Evolutionary conservation across 2,888 invertebrate species (phyloP), one percentile per base, ranked within the genome.

Genomic region (Agriopis marginaria): DNA sequence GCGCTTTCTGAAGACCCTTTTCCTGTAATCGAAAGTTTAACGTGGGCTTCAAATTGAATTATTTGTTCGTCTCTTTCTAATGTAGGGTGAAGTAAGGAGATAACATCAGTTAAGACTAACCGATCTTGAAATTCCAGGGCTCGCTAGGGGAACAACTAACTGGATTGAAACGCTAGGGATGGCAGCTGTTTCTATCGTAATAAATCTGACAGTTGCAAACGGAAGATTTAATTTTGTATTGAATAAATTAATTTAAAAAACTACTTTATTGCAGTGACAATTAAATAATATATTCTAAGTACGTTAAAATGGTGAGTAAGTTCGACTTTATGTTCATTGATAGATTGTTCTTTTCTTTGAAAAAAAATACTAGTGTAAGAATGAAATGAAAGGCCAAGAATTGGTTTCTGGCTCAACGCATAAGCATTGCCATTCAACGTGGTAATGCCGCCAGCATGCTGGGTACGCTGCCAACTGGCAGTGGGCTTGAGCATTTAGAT

Each of bases 61-160:
- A 76, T 73, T 70, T 73, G 64, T 73, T 71, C 71, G 64, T 75
- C 76, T 68, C 66, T 55, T 65, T 71, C 70, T 14, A 45, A 61
- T 68, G 44, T 66, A 74, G 66, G 63, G 56, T 49, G 67, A 66
- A 61, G 76, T 79, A 77, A 77, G 72, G 81, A 80, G 80, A 82
- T 73, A 77, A 76, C 75, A 77, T 71, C 68, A 77, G 77, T 77
- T 75, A 73, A 77, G 76, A 77, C 80, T 79, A 82, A 81, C 79
- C 74, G 78, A 79, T 80, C 77, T 81, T 80, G 76, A 78, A 76
- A 79, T 78, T 75, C 76, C 76, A 77, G 78, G 71, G 74, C 77
- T 71, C 72, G 73, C 78, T 69, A 77, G 78, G 76, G 77, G 81
- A 79, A 78, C 75, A 73, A 76, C 83, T 86, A 86, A 88, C 86